Evolutionary conservation across 1,140 invertebrate genomes (phyloP), one percentile per base, ranked within the genome.

Genomic region (Atta cephalotes): DNA sequence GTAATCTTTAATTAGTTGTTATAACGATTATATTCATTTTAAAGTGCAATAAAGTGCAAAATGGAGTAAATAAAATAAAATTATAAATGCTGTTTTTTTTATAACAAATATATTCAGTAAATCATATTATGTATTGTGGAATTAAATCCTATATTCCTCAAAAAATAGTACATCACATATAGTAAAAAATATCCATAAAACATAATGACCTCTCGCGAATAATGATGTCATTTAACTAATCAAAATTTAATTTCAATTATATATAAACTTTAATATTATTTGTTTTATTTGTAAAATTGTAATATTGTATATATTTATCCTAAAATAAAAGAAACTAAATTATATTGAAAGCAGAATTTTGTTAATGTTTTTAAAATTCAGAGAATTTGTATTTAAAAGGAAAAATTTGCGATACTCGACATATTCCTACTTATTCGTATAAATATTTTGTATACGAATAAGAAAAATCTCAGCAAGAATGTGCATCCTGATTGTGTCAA

Each of bases 401-500:
- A 28, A 35, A 60, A 72, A 72, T 60, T 16, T 6, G 4, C 49
- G 63, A 56, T 4, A 31, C 0, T 31, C 3, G 31, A 31, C 4
- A 31, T 31, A 31, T 31, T 31, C 3, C 0, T 31, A 4, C 31
- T 31, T 31, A 31, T 31, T 31, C 31, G 31, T 31, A 31, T 31
- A 31, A 0, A 31, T 31, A 31, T 31, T 31, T n/a, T 31, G 35
- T 60, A 45, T 28, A 56, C 31, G 18, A 72, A 60, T 60, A 16
- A 82, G 18, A 66, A 49, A 62, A 82, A 72, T 74, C 53, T 82
- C 16, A 49, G 6, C 39, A 82, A 68, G n/a, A 68, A 82, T 74
- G 35, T 56, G 12, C 68, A 60, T 72, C 16, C 18, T 39, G 35
- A 82, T 21, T 45, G 35, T 71, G 53, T 60, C 53, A 71, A 58